A percentile compares a stretch with the other conserved stretches of the same genome.
Evolutionary conservation across 1,140 invertebrate genomes (phyloP).

Genomic region (Drosophila serrata): DNA sequence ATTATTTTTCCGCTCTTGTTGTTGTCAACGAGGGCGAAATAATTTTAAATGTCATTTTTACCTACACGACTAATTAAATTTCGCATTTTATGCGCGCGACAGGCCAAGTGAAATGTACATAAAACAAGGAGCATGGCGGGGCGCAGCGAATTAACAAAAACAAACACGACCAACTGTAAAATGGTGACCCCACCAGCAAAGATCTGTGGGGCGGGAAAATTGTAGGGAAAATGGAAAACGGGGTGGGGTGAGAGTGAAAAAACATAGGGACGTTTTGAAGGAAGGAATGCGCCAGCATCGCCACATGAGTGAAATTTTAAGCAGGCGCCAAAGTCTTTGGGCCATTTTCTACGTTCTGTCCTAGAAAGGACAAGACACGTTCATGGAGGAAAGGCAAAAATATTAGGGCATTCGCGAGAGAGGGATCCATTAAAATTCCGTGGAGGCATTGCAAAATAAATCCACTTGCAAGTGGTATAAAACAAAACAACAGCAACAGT

Average conservation of each 20-base stretch:
- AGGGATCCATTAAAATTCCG: conserved; percentile 77
- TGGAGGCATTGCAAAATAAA: conserved; percentile 80
- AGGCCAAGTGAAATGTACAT: conserved; percentile 72
- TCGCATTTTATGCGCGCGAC: conserved; percentile 69
- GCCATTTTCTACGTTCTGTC: conserved; percentile 51
- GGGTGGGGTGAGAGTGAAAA: too few species aligned
- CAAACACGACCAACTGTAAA: conserved; percentile 76
- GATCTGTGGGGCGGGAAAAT: conserved; percentile 7
- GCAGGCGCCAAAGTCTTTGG: conserved; percentile 66
- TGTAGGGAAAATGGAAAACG: not conserved
- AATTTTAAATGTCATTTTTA: conserved; percentile 79
- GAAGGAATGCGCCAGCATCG: conserved; percentile 44
- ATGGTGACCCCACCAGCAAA: conserved; percentile 34
- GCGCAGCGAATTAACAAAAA: conserved; percentile 69
- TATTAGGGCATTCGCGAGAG: conserved; percentile 9
- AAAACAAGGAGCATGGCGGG: conserved; percentile 55
- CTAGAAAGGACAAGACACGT: conserved; percentile 61
- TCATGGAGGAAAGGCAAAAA: conserved; percentile 25
- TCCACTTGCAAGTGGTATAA: conserved; percentile 77
- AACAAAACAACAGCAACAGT: conserved; percentile 53
- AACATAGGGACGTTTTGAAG: conserved; percentile 10
- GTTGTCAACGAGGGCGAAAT: conserved; percentile 36
- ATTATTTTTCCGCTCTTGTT: conserved; percentile 15
- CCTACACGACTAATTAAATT: conserved; percentile 81
- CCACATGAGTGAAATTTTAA: conserved; percentile 80